Base-by-base conservation (phyloP, 1,140 invertebrate species). In the Leucophenga varia region DNA sequence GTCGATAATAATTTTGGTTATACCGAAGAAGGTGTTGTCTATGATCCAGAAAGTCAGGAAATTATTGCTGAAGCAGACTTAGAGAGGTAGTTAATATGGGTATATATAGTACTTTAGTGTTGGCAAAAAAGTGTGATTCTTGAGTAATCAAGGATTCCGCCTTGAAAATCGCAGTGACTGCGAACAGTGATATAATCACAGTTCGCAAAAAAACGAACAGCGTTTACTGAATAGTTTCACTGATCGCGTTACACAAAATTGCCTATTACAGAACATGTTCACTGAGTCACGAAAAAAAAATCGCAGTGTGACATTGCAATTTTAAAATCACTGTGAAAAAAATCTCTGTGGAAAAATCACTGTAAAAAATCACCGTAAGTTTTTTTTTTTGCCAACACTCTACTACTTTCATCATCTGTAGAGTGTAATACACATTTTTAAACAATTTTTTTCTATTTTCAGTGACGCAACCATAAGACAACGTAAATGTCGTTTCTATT, bases 401-500 rank as follows among this genome's bases (percentile, higher is more conserved):
- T n/a, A n/a, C n/a, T n/a, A n/a, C n/a, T n/a, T n/a, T n/a, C n/a
- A n/a, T n/a, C 1, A 8, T 2, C 9, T 14, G 3, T 1, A 4
- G 3, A 3, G 1, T 8, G n/a, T n/a, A n/a, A n/a, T 16, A 13
- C 18, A 16, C 10, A 13, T 3, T 1, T 28, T 14, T 7, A 7
- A 18, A 7, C 13, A 5, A 40, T 18, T 34, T 35, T 12, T 2
- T 35, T 21, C 13, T 18, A n/a, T 14, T 35, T 40, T 2, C 14
- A 73, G 72, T 1, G 43, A 52, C n/a, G 43, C 65, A 2, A 55
- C 56, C 3, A 43, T 74, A 3, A 13, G 32, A 2, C 70, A 74
- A 36, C 45, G 72, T 19, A 64, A 72, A 22, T 74, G 85, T 54
- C 76, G 83, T 1, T 86, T 83, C 53, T 69, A 74, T 10, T 59